Percentiles rank a stretch among this genome's conserved stretches.
Evolutionary conservation across 2,113 vertebrate species (phyloP).

Genomic region (Oreotrochilus melanogaster): DNA sequence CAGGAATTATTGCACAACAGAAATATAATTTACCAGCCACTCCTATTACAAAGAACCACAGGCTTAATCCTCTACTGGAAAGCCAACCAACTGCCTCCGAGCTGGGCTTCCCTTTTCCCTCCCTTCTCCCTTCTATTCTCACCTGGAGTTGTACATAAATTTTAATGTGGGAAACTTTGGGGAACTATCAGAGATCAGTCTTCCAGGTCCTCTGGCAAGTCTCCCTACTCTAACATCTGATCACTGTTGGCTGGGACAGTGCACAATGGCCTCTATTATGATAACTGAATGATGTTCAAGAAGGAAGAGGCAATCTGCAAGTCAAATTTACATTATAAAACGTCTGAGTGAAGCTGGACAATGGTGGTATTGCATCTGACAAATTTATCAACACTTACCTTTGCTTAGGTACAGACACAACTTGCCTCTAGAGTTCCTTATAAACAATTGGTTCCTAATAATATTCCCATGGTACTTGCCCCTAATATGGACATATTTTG

Average conservation of each 20-base stretch:
- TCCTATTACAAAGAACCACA: neutral
- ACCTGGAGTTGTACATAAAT: fast-evolving
- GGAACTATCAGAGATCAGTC: neutral
- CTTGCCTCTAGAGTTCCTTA: fast-evolving
- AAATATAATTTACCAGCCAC: neutral
- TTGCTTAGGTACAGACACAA: neutral
- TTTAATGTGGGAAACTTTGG: neutral
- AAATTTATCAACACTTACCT: neutral
- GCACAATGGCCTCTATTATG: neutral
- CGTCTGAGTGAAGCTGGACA: neutral
- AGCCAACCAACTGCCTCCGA: neutral
- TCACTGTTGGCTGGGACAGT: neutral
- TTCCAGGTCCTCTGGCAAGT: neutral
- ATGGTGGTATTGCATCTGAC: neutral
- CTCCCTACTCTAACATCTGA: neutral
- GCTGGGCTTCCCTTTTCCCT: neutral
- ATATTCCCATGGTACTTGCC: neutral
- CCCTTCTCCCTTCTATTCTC: neutral
- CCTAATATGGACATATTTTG: neutral
- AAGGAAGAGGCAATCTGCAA: neutral
- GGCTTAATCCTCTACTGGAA: conserved; percentile 28
- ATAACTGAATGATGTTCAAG: neutral
- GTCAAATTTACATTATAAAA: neutral
- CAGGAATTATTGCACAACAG: conserved; percentile 15
- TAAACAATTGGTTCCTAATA: neutral